Percentiles rank a stretch among this genome's conserved stretches.
phyloP scores from a whole-genome alignment of 2,113 vertebrate species.

The Muntiacus muntjak region DNA sequence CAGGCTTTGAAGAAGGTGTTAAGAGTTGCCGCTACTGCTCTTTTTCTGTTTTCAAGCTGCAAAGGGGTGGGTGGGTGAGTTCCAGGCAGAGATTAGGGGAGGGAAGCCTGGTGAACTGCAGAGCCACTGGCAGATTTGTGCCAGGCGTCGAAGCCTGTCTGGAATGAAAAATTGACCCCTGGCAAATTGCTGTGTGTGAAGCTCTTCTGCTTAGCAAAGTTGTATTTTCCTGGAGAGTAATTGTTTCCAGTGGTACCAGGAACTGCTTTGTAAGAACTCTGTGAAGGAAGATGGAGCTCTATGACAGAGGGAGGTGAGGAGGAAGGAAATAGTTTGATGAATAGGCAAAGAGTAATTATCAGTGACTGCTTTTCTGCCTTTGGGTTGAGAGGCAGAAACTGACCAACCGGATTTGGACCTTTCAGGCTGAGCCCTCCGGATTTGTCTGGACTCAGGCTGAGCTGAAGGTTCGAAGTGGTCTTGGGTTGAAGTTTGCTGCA shows the following conservation, averaged over 20 bases:
- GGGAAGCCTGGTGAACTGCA: not conserved
- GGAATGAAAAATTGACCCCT: slow-evolving; percentile 48
- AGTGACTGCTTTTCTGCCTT: not conserved
- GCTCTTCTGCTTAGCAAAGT: slow-evolving; percentile 49
- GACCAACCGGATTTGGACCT: not conserved
- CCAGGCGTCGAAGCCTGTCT: slow-evolving; percentile 21
- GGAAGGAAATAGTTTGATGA: slow-evolving; percentile 21
- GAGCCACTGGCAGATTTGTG: slow-evolving; percentile 12
- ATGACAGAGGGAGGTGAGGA: not conserved
- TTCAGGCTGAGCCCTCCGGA: not conserved
- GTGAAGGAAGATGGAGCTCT: slow-evolving; percentile 4
- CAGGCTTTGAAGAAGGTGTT: not conserved
- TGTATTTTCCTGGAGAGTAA: slow-evolving; percentile 60
- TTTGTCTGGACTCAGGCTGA: not conserved
- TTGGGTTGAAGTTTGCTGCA: not conserved
- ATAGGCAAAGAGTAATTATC: not conserved
- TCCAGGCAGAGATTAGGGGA: not conserved
- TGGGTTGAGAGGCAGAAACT: not conserved
- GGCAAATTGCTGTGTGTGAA: slow-evolving; percentile 46
- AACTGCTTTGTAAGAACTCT: slow-evolving; percentile 37
- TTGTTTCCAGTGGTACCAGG: slow-evolving; percentile 4
- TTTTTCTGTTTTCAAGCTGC: not conserved
- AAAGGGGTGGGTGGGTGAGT: not conserved
- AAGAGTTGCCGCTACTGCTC: not conserved
- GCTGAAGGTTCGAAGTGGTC: not conserved